Evolutionary conservation across 2,113 vertebrate genomes (phyloP).

Genomic region (Pseudonaja textilis): DNA sequence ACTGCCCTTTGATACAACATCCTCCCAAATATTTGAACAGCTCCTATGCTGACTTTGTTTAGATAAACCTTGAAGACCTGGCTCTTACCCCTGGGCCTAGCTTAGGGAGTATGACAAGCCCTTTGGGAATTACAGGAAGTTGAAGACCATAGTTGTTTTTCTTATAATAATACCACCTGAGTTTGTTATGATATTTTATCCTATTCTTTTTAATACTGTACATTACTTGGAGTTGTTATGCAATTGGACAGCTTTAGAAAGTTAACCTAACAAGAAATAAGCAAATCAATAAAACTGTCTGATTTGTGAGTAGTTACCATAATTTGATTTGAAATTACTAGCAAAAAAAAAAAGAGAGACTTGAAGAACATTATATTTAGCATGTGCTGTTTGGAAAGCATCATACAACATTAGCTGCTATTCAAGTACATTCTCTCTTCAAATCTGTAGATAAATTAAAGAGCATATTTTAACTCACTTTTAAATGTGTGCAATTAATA

Average conservation of each 20-base stretch:
- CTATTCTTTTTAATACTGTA: not conserved
- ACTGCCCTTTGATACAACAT: not conserved
- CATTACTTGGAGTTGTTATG: not conserved
- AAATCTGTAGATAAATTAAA: conserved; percentile 21
- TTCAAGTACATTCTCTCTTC: conserved; percentile 5
- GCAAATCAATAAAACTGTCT: not conserved
- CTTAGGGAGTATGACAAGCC: not conserved
- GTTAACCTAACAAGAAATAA: not conserved
- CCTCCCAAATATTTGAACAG: not conserved
- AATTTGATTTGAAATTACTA: not conserved
- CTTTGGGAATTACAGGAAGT: not conserved
- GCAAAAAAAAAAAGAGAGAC: not conserved
- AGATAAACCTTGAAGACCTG: not conserved
- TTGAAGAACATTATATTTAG: not conserved
- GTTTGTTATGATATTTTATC: not conserved
- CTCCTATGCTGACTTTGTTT: not conserved
- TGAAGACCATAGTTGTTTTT: not conserved
- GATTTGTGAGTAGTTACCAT: not conserved
- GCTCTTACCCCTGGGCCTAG: not conserved
- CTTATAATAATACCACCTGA: not conserved
- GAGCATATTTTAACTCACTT: not conserved
- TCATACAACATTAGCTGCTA: not conserved
- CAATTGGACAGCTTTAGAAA: not conserved
- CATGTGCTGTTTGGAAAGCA: not conserved
- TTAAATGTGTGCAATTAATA: not conserved